These are phyloP conservation scores for Zelleria hepariella DNA, from an alignment of 2,888 invertebrate species.

Conservation along the genomic window DNA sequence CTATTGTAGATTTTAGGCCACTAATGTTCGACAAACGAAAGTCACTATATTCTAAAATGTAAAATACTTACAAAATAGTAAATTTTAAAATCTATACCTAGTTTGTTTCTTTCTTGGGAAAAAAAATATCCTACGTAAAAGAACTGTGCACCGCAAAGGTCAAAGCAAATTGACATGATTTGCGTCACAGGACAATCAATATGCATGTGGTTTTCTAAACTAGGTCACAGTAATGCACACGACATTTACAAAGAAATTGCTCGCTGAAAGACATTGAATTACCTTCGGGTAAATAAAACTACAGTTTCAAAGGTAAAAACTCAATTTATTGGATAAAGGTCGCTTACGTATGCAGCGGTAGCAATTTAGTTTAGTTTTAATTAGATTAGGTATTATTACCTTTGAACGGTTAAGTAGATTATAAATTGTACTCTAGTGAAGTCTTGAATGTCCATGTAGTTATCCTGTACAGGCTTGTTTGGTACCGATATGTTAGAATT, in stretches of 20 bases:
- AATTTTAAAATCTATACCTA: not conserved
- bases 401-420: no score
- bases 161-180: not conserved
- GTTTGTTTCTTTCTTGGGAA: not conserved
- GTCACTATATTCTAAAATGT: not conserved
- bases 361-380: no score
- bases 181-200: not conserved
- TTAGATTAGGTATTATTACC: no score
- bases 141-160: not conserved
- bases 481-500: no score
- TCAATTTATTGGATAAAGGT: not conserved
- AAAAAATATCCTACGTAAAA: not conserved
- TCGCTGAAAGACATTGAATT: not conserved
- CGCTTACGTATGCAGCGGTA: not conserved
- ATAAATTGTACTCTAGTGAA: no score
- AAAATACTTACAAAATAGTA: conserved; percentile 8
- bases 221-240: not conserved
- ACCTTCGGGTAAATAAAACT: not conserved
- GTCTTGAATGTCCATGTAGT: no score
- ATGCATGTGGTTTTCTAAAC: not conserved
- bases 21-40: not conserved
- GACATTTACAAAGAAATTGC: not conserved
- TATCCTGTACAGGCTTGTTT: no score
- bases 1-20: not conserved
- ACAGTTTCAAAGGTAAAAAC: not conserved